Conservation (phyloP, 1,140 invertebrate species). For the Drosophila navojoa region DNA sequence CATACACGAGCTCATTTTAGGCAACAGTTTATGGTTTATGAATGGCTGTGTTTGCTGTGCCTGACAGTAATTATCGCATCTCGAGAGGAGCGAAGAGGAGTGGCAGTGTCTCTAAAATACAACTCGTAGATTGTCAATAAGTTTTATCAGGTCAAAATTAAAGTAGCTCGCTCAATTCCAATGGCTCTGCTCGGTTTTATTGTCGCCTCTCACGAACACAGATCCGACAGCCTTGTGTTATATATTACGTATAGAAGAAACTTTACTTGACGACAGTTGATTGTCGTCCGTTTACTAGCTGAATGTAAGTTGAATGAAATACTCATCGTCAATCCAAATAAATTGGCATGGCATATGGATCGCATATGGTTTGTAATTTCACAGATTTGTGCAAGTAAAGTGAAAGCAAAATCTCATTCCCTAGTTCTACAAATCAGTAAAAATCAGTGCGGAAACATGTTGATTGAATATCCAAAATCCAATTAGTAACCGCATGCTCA, state of each 20-base stretch:
- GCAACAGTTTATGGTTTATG: slow-evolving; percentile 50
- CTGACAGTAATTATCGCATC: slow-evolving; percentile 66
- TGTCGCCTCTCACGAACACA: too few relatives aligned
- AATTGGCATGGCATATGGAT: neutral
- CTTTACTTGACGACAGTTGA: too few relatives aligned
- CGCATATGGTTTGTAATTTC: neutral
- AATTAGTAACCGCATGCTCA: slow-evolving; percentile 53
- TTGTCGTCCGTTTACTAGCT: neutral
- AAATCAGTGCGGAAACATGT: slow-evolving; percentile 54
- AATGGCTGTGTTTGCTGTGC: slow-evolving; percentile 47
- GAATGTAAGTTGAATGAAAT: slow-evolving; percentile 1
- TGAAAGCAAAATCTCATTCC: neutral
- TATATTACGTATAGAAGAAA: too few relatives aligned
- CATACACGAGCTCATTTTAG: slow-evolving; percentile 4
- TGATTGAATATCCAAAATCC: slow-evolving; percentile 68
- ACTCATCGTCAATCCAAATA: neutral
- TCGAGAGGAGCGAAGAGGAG: neutral
- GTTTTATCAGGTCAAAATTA: too few relatives aligned
- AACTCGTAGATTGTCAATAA: neutral
- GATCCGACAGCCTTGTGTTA: too few relatives aligned
- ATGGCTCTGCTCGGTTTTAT: too few relatives aligned
- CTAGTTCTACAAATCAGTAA: slow-evolving; percentile 6
- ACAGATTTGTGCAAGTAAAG: neutral
- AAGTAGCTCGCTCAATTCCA: too few relatives aligned
- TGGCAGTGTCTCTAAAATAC: neutral